A percentile compares a stretch with the other conserved stretches of the same genome.
phyloP scores from a whole-genome alignment of 2,113 vertebrate species.

The Actenoides hombroni region DNA sequence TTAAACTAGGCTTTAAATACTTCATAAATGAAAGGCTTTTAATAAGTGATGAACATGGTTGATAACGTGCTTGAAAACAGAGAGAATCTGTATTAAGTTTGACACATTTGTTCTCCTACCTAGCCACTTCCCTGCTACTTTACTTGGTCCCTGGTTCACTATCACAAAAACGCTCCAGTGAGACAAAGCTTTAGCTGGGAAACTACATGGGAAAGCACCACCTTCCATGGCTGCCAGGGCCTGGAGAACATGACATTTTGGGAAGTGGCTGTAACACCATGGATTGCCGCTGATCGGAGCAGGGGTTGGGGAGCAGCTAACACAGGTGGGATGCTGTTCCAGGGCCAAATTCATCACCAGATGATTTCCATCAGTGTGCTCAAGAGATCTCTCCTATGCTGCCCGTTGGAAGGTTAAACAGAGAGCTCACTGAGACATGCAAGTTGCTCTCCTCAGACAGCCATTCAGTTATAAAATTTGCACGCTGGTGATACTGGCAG shows the following conservation, averaged over 20 bases:
- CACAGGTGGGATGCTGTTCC: background rate
- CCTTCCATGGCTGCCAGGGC: background rate
- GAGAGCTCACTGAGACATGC: background rate
- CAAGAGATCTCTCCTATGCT: background rate
- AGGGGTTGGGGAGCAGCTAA: fast-evolving
- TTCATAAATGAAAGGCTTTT: slow-evolving; percentile 57
- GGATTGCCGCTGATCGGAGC: background rate
- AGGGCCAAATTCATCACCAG: background rate
- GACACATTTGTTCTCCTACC: background rate
- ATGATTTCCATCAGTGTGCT: background rate
- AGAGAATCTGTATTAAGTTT: slow-evolving; percentile 31
- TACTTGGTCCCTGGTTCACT: background rate
- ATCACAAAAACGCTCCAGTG: background rate
- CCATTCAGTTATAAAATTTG: background rate
- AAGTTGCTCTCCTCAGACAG: background rate
- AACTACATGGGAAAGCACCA: background rate
- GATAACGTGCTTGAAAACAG: slow-evolving; percentile 32
- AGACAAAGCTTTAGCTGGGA: background rate
- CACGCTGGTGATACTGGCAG: background rate
- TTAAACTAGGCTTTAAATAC: slow-evolving; percentile 52
- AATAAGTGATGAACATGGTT: slow-evolving; percentile 54
- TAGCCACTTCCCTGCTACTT: background rate
- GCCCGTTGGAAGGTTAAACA: fast-evolving
- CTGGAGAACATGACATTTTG: background rate
- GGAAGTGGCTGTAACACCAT: background rate